Percentiles rank a stretch among this genome's conserved stretches.
Conservation (phyloP, 30 jellyfish, hydroid and myxozoan species). For the Aurelia aurita complex sp. Pacific region DNA sequence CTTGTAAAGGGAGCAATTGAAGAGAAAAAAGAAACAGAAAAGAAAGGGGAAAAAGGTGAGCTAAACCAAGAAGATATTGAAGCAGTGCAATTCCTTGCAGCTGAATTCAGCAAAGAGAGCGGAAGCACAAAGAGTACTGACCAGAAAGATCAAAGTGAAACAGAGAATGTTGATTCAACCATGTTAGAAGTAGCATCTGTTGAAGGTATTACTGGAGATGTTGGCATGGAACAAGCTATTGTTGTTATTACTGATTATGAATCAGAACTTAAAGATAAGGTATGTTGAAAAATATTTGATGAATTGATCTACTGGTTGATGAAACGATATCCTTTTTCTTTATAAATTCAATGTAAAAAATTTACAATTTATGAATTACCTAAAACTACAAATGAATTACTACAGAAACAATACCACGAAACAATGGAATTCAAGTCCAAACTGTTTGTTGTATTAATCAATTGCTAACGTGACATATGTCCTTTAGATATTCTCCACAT, state of each 20-base stretch:
- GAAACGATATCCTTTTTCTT: no score
- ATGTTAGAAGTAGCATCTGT: conserved; percentile 52
- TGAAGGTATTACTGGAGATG: conserved; percentile 34
- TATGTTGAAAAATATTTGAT: background rate
- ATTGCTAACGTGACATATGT: no score
- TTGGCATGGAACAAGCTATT: conserved; percentile 1
- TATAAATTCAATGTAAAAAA: no score
- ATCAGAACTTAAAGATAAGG: background rate
- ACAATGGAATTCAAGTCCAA: no score
- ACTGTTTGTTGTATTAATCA: no score
- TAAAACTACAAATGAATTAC: no score
- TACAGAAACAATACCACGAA: no score
- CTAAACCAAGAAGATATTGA: conserved; percentile 61
- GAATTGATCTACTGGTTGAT: background rate
- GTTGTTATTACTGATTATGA: conserved; percentile 2
- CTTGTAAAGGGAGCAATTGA: background rate
- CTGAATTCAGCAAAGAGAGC: conserved; percentile 54
- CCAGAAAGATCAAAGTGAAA: conserved; percentile 10
- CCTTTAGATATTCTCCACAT: no score
- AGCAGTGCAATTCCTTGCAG: conserved; percentile 55
- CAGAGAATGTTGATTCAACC: conserved; percentile 48
- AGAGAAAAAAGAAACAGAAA: background rate
- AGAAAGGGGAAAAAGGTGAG: conserved; percentile 2
- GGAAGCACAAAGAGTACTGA: conserved; percentile 15
- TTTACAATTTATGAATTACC: no score